Conservation (phyloP, 2,113 vertebrate species). For the Mustela lutreola region DNA sequence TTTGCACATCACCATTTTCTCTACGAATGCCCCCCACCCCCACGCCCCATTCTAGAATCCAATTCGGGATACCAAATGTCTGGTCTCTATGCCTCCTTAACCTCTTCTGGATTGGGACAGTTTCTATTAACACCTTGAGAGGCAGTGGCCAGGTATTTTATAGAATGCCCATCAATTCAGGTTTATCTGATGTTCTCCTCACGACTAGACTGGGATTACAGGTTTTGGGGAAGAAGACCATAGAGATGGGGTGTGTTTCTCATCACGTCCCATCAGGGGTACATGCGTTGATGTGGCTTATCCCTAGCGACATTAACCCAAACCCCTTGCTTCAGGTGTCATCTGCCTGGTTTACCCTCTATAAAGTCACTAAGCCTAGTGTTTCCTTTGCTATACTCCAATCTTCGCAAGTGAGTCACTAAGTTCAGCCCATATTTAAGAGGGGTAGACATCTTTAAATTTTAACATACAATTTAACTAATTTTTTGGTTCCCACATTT, state of each 20-base stretch:
- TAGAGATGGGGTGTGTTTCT: constrained; percentile 6
- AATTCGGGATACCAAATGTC: background rate
- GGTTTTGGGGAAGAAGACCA: background rate
- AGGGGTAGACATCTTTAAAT: background rate
- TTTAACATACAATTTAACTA: background rate
- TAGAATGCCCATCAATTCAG: background rate
- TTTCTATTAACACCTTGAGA: background rate
- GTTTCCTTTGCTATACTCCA: background rate
- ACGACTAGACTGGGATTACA: background rate
- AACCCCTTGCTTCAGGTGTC: background rate
- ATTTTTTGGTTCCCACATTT: constrained; percentile 16
- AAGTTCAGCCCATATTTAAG: background rate
- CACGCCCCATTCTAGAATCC: background rate
- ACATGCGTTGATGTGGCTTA: background rate
- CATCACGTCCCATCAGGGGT: background rate
- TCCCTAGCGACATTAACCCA: background rate
- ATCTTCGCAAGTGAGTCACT: background rate
- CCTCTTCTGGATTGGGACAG: background rate
- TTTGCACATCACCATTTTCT: constrained; percentile 41
- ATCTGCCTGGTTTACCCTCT: background rate
- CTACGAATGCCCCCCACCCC: background rate
- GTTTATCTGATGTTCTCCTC: background rate
- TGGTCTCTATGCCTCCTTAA: background rate
- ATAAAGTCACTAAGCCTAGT: background rate
- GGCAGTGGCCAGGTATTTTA: background rate